A percentile compares a stretch with the other conserved stretches of the same genome.
Conservation (phyloP, 2,888 invertebrate genomes). For the Alentia gelatinosa region DNA sequence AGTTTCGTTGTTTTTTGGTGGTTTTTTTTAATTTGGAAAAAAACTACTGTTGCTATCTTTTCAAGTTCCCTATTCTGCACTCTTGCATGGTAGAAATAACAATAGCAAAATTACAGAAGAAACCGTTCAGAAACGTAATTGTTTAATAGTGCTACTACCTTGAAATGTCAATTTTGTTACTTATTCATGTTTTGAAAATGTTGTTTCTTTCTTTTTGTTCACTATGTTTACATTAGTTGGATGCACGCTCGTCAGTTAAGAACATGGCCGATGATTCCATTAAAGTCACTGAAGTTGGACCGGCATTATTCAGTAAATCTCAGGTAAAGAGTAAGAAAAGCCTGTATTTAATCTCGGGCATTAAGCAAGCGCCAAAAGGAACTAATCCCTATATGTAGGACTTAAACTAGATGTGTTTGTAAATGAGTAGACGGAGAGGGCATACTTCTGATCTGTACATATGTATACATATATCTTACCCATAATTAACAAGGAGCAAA, state of each 20-base stretch:
- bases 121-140: no score
- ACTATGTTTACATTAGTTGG: constrained; percentile 66
- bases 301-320: constrained; percentile 70
- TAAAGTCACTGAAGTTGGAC: constrained; percentile 77
- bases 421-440: no score
- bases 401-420: not conserved
- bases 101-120: no score
- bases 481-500: no score
- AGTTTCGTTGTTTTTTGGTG: no score
- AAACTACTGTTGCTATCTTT: no score
- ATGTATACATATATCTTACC: no score
- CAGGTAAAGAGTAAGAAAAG: constrained; percentile 57
- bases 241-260: constrained; percentile 71
- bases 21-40: no score
- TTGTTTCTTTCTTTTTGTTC: not conserved
- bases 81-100: no score
- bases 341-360: not conserved
- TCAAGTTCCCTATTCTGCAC: no score
- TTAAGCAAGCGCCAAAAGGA: not conserved
- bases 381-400: not conserved
- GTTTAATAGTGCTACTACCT: no score
- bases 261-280: constrained; percentile 73
- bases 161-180: not conserved
- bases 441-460: not conserved
- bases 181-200: not conserved